Evolutionary conservation across 2,797 vertebrate genomes (phyloP).

Genomic region (Cuniculus paca): DNA sequence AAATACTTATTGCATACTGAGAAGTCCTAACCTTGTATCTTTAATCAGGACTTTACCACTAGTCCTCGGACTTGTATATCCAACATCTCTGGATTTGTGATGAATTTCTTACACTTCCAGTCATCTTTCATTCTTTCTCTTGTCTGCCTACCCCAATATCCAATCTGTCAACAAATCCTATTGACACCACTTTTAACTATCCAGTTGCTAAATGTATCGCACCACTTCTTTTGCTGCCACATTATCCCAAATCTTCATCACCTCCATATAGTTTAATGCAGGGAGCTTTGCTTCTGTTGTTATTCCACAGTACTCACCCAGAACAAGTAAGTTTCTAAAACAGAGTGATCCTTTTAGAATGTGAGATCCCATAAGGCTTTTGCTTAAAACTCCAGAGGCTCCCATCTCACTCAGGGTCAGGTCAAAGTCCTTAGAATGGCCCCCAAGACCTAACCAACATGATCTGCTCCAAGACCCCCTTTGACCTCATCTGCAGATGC

Average conservation of each 20-base stretch:
- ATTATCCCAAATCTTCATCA: neutral
- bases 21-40: conserved; percentile 5
- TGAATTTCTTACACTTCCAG: conserved; percentile 19
- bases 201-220: conserved; percentile 17
- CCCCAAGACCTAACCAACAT: neutral
- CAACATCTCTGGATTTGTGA: conserved; percentile 1
- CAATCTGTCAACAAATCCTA: neutral
- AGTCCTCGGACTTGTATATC: neutral
- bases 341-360: neutral
- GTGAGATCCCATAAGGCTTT: neutral
- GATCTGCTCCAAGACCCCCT: neutral
- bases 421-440: neutral
- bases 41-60: neutral
- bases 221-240: neutral
- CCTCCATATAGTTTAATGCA: neutral
- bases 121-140: neutral
- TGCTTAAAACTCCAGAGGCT: neutral
- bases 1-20: neutral
- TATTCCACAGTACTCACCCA: neutral
- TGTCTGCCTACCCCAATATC: neutral
- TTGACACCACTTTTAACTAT: neutral
- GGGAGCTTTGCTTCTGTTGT: neutral
- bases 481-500: neutral
- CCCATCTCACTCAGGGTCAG: neutral
- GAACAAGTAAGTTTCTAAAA: neutral